Percentiles rank a stretch among this genome's conserved stretches.
These are phyloP conservation scores for Gallinago stenura DNA, from an alignment of 2,797 vertebrate species.

Conservation along the genomic window DNA sequence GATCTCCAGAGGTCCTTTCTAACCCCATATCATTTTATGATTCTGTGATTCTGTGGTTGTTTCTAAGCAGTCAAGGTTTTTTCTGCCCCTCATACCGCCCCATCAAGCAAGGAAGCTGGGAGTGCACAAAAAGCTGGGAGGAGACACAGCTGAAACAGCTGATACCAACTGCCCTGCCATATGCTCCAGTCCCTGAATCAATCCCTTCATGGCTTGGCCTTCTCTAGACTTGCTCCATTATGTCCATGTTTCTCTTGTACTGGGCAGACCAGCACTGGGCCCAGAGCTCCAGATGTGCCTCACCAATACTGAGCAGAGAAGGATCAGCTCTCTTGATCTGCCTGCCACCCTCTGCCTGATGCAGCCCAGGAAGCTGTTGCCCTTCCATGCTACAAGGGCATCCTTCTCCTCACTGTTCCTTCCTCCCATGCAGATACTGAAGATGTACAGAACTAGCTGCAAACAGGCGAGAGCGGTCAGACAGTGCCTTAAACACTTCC, in stretches of 20 bases:
- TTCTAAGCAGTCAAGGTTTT: too few species aligned
- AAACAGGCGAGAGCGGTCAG: neutral
- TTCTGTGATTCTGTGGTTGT: too few species aligned
- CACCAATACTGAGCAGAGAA: neutral
- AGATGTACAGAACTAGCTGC: neutral
- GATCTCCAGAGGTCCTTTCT: too few species aligned
- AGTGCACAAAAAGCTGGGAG: too few species aligned
- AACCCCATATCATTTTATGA: too few species aligned
- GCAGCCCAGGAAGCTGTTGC: neutral
- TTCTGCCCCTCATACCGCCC: too few species aligned
- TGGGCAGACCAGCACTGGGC: neutral
- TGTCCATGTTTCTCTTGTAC: too few species aligned
- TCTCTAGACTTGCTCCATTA: rapidly evolving
- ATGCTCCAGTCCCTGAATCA: neutral
- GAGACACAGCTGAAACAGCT: too few species aligned
- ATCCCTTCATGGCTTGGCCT: neutral
- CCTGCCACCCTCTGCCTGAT: neutral
- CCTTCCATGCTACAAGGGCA: neutral
- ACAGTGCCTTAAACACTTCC: neutral
- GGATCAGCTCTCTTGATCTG: neutral
- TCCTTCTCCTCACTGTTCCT: neutral
- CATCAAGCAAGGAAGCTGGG: too few species aligned
- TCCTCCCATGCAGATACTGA: neutral
- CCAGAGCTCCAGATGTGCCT: neutral
- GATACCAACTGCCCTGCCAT: too few species aligned